These are phyloP conservation scores for Cydia splendana DNA, from an alignment of 1,140 invertebrate genomes.

Conservation along the genomic window DNA sequence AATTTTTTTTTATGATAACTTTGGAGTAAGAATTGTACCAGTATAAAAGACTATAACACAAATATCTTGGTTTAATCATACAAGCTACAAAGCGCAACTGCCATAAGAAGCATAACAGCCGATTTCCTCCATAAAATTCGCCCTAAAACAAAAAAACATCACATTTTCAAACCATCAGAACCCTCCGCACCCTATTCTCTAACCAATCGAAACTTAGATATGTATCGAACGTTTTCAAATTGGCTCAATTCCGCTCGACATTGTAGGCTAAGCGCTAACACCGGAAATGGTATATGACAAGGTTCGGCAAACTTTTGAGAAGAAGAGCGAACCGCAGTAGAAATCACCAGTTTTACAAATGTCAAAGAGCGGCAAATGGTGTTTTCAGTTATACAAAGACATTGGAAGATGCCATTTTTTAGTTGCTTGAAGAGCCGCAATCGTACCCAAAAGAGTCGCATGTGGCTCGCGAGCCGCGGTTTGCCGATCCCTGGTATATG, in stretches of 20 bases:
- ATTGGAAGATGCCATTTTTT: too few relatives aligned
- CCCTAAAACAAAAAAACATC: constrained; percentile 23
- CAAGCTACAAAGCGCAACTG: background rate
- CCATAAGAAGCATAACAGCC: background rate
- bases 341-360: too few relatives aligned
- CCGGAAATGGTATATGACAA: background rate
- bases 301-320: too few relatives aligned
- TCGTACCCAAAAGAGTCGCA: too few relatives aligned
- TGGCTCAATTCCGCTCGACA: constrained; percentile 7
- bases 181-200: constrained; percentile 23
- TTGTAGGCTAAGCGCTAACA: background rate
- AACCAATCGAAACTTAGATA: constrained; percentile 30
- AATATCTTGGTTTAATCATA: background rate
- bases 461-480: too few relatives aligned
- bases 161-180: background rate
- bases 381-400: too few relatives aligned
- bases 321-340: too few relatives aligned
- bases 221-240: constrained; percentile 23
- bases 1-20: too few relatives aligned
- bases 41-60: background rate
- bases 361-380: too few relatives aligned
- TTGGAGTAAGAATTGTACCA: too few relatives aligned
- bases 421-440: too few relatives aligned
- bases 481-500: too few relatives aligned
- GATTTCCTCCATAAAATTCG: constrained; percentile 5